Base-by-base conservation (phyloP, 2,797 vertebrate species). In the Babyrousa celebensis region DNA sequence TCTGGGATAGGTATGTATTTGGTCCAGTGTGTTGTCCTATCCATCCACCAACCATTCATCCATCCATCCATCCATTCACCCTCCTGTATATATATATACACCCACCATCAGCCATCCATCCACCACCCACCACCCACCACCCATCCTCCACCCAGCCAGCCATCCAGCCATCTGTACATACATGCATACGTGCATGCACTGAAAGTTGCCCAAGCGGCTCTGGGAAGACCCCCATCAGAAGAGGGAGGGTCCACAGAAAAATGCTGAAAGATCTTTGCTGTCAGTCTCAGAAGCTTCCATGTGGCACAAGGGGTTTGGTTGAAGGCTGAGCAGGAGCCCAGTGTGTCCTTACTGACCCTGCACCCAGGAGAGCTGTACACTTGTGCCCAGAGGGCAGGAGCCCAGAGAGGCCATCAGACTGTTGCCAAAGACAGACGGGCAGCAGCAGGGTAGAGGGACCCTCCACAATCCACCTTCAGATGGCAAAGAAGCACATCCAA, bases 351-450 rank as follows among this genome's bases (percentile, higher is more conserved):
- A 18, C 0, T 8, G 40, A 52, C 25, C 21, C 58, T 25, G 1
- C 1, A 1, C 36, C 9, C 12, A 0, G 52, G 36, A 77, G 67
- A 4, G 2, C 6, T 2, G 0, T 1, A 0, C 1, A 0, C 71
- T 74, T 40, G 16, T 12, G 32, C 8, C 25, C 58, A 12, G 43
- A 82, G 56, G 48, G 32, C 6, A 0, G 23, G 48, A 52, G 43
- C 58, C 58, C 40, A 0, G 40, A 52, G 25, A 74, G 14, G 63
- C 15, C 25, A 8, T n/a, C 84, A 27, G 74, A 25, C n/a, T 23
- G n/a, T 1, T 29, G 62, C 27, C 29, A 4, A 54, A 12, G 23
- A 25, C 23, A 63, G 72, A 10, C 63, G 48, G 32, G 15, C 1
- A 3, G 17, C 4, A 1, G 29, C 54, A 56, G 18, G 60, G 58